Evolutionary conservation across 2,797 vertebrate genomes (phyloP).

Genomic region (Helostoma temminkii): DNA sequence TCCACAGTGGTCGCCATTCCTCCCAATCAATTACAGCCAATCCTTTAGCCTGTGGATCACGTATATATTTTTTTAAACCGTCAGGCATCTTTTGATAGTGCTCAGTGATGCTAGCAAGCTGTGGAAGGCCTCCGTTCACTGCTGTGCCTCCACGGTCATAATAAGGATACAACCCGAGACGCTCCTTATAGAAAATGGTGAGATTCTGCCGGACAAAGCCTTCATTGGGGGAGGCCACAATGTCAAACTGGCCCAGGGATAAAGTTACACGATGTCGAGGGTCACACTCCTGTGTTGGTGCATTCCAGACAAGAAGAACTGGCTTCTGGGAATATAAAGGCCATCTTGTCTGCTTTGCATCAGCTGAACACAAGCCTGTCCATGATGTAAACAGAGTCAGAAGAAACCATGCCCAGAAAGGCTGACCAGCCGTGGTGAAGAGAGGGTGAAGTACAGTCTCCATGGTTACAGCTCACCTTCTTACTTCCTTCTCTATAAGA

Average conservation of each 20-base stretch:
- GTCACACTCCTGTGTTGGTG: slow-evolving; percentile 92
- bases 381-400: slow-evolving; percentile 76
- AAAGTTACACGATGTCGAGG: slow-evolving; percentile 88
- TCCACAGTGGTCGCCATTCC: slow-evolving; percentile 97
- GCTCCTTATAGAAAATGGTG: slow-evolving; percentile 96
- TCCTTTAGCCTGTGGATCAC: slow-evolving; percentile 84
- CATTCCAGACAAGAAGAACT: slow-evolving; percentile 94
- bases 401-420: slow-evolving; percentile 72
- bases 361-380: slow-evolving; percentile 76
- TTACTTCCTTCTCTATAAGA: slow-evolving; percentile 50
- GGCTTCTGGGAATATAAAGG: slow-evolving; percentile 92
- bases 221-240: slow-evolving; percentile 92
- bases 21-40: slow-evolving; percentile 98
- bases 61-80: slow-evolving; percentile 88
- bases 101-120: slow-evolving; percentile 87
- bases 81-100: slow-evolving; percentile 85
- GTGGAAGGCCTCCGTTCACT: slow-evolving; percentile 91
- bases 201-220: slow-evolving; percentile 94
- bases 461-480: slow-evolving; percentile 69
- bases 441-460: slow-evolving; percentile 46
- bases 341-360: slow-evolving; percentile 87
- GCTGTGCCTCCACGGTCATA: slow-evolving; percentile 74
- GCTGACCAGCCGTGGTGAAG: slow-evolving; percentile 49
- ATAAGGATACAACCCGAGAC: slow-evolving; percentile 93
- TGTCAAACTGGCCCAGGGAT: slow-evolving; percentile 89